Evolutionary conservation across 2,113 vertebrate genomes (phyloP), one percentile per base, ranked within the genome.

Genomic region (Caranx melampygus): DNA sequence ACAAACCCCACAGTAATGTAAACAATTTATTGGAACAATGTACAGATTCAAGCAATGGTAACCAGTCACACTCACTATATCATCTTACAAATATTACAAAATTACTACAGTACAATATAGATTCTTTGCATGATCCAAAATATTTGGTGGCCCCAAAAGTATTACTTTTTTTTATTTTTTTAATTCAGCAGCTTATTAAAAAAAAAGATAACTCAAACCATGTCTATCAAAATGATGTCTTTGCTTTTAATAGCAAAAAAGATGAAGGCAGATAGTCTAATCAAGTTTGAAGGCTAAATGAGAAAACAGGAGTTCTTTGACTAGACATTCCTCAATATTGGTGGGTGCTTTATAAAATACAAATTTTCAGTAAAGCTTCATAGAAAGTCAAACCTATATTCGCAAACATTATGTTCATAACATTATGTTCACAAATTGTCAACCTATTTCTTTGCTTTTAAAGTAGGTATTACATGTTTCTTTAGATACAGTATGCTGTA

Each of bases 101-200:
- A 97, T 97, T 97, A 98, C 96, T 97, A 98, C 97, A 98, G 95
- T 98, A 98, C 97, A 99, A 97, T 98, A 98, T 98, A 98, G 96
- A 98, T 96, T 97, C 96, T 98, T 96, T 97, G 97, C 96, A 99
- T 98, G 97, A 97, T 98, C 94, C 97, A 98, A 98, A 98, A 98
- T 97, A 98, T 97, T 97, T 98, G 96, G 97, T 97, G 96, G 97
- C 97, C 97, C 97, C 97, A 94, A 96, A 97, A 95, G 96, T 95
- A 87, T 92, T 88, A 81, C 67, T 94, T 96, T 91, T 96, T 78
- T 72, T 49, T 60, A 26, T 60, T 92, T 95, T 96, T 96, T 94
- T 95, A 97, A 97, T 96, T 97, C 96, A 98, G 96, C 96, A 98
- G 96, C 96, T 98, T 96, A 96, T 97, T 79, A 95, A 89, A 88